Evolutionary conservation across 1,140 invertebrate species (phyloP), one percentile per base, ranked within the genome.

Genomic region (Diploscapter pachys): DNA sequence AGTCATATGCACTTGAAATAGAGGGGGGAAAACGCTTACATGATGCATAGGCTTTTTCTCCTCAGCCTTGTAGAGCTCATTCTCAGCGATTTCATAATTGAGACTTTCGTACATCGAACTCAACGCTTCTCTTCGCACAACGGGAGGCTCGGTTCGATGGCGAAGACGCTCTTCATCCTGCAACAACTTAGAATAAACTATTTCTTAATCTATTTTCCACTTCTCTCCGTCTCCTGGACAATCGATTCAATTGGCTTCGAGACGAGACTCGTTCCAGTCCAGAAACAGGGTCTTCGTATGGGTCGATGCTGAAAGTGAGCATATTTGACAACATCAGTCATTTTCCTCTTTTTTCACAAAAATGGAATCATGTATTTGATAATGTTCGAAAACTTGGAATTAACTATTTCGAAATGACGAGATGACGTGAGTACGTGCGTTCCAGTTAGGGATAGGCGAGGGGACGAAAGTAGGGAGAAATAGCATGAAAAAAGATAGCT

Each of bases 51-150:
- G 72, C 52, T 74, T 68, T 49, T 71, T 73, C 72, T 85, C 83
- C 63, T 81, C 81, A 53, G 83, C 81, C 50, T 80, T 56, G 68
- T 85, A 86, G 6, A 85, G 73, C 63, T 85, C 73, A 69, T 86
- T 85, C 52, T 85, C 83, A 3, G 83, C 72, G 63, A 86, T 77
- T 73, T 85, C 83, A 73, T 85, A 85, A 70, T 85, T 84, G 0
- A 85, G 65, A 75, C 83, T 85, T 71, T 85, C 83, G 59, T 78
- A 85, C 54, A 81, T 79, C 57, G 81, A 83, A 4, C 81, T 83
- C 11, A 85, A 13, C 49, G 11, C 48, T 3, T 48, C 54, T 63
- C 53, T 71, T 67, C 48, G 31, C 50, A 50, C 54, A 59, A 66
- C 31, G 49, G 8, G 61, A 9, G 63, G 55, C 3, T 66, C 49